These are phyloP conservation scores for Epinotia brunnichana DNA, from an alignment of 2,888 invertebrate genomes.

Conservation along the genomic window DNA sequence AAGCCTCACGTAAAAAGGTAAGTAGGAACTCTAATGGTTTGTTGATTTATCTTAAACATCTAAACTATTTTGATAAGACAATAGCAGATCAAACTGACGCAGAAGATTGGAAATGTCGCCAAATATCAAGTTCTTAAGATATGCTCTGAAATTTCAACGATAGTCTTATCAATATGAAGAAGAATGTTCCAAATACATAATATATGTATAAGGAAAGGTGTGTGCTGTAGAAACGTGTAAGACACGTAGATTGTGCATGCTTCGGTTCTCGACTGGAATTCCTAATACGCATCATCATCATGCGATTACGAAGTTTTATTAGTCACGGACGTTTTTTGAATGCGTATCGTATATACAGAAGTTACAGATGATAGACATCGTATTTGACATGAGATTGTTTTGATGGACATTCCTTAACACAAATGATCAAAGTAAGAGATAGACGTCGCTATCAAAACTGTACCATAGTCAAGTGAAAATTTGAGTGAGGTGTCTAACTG, in stretches of 20 bases:
- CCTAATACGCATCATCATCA: constrained; percentile 33
- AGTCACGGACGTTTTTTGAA: constrained; percentile 1
- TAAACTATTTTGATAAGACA: constrained; percentile 1
- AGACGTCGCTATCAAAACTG: too few species aligned
- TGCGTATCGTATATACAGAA: neutral
- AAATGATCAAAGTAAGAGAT: too few species aligned
- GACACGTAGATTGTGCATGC: constrained; percentile 22
- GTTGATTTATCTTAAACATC: neutral
- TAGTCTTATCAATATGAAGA: constrained; percentile 11
- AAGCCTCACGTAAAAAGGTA: too few species aligned
- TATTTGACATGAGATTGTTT: too few species aligned
- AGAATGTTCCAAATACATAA: neutral
- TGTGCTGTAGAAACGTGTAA: constrained; percentile 20
- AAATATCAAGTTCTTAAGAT: neutral
- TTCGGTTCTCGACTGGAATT: constrained; percentile 10
- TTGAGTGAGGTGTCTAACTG: too few species aligned
- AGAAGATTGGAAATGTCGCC: neutral
- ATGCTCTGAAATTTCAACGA: neutral
- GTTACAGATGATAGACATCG: too few species aligned
- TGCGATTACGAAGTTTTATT: constrained; percentile 15
- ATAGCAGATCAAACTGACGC: neutral
- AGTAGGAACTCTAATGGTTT: neutral
- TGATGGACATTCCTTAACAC: too few species aligned
- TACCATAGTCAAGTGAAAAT: too few species aligned
- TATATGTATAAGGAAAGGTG: neutral